Evolutionary conservation across 2,888 invertebrate species (phyloP), one percentile per base, ranked within the genome.

Genomic region (Chrysolina haemoptera): DNA sequence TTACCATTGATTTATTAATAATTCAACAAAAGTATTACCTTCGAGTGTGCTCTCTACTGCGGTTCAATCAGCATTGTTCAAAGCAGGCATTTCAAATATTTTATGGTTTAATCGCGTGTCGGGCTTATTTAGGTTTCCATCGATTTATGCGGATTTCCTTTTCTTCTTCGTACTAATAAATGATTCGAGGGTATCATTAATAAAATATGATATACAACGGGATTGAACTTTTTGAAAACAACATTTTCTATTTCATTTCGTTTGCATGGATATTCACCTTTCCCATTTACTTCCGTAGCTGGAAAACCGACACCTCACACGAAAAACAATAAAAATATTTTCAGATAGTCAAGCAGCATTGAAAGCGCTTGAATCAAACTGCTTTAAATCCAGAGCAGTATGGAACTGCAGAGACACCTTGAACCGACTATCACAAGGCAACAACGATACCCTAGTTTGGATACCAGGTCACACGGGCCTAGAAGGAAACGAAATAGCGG

Each of bases 31-130:
- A 43, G 43, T 12, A 43, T 11, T 12, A 43, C 43, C 43, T 11
- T 43, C 12, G 11, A 43, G 16, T 53, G 0, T 18, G 16, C 18
- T 53, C 22, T 18, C 53, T 53, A 20, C 4, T 18, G 12, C 53
- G 35, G 35, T 53, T 53, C 20, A 22, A 18, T 53, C 53, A 53
- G 9, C 48, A n/a, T 16, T 3, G 16, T 48, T 10, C 16, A 53
- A 53, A 16, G 6, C 18, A 35, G 40, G 67, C 53, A 53, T 40
- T 40, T 40, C 41, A 40, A 53, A 53, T 73, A 74, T 68, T 75
- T 76, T 76, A 76, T 73, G 70, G 43, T n/a, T 20, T 20, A n/a
- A 70, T 76, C 72, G 76, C 76, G 74, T 76, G 76, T 62, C 62
- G 22, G 46, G 63, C 59, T 35, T 55, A 63, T 72, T 68, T 68